Evolutionary conservation across 2,888 invertebrate species (phyloP).

Genomic region (Stenolophus ochropezus): DNA sequence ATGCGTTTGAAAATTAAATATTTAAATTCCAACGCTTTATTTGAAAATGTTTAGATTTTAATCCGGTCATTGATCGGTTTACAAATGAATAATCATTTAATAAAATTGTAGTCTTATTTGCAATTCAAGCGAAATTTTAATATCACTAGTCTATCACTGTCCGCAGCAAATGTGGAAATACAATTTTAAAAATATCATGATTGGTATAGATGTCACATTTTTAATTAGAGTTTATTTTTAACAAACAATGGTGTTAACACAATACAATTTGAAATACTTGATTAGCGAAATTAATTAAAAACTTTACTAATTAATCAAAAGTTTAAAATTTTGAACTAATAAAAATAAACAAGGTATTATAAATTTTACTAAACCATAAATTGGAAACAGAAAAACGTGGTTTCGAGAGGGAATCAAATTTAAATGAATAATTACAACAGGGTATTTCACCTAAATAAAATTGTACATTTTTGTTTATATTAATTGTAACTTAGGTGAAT

Average conservation of each 20-base stretch:
- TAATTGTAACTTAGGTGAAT: too few relatives aligned
- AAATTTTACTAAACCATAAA: too few relatives aligned
- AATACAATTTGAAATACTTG: constrained; percentile 19
- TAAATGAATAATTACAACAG: too few relatives aligned
- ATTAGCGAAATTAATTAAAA: constrained; percentile 39
- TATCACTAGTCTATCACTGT: too few relatives aligned
- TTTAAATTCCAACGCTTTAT: background rate
- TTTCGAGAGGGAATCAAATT: background rate
- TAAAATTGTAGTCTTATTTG: background rate
- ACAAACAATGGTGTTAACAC: background rate
- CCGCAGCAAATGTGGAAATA: background rate
- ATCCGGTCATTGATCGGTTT: background rate
- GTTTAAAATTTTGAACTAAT: constrained; percentile 22
- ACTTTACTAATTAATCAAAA: constrained; percentile 40
- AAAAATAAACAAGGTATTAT: constrained; percentile 6
- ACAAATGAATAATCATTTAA: background rate
- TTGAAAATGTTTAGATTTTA: background rate
- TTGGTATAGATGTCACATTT: too few relatives aligned
- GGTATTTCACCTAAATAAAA: too few relatives aligned
- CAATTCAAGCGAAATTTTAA: too few relatives aligned
- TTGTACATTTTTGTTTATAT: too few relatives aligned
- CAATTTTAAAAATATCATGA: background rate
- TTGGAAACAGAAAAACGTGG: background rate
- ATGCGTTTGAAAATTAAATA: background rate
- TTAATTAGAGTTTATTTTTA: background rate